These are phyloP conservation scores for Ectemnius continuus DNA, from an alignment of 2,888 invertebrate genomes.

Conservation along the genomic window DNA sequence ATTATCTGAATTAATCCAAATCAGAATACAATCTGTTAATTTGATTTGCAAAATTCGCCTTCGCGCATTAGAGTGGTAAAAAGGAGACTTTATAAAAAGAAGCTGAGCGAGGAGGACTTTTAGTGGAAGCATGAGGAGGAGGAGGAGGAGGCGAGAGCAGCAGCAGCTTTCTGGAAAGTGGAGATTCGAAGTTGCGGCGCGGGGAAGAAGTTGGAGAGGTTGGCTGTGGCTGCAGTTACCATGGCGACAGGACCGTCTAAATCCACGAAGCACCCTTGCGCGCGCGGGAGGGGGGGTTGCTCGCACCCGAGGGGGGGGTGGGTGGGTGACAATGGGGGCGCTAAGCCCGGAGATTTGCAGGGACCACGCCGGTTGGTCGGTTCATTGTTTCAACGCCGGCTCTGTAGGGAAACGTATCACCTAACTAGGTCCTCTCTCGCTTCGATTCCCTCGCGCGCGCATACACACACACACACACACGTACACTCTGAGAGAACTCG, in stretches of 20 bases:
- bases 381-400: constrained; percentile 76
- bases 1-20: no score
- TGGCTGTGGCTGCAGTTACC: constrained; percentile 66
- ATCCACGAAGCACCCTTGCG: constrained; percentile 68
- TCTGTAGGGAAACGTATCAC: constrained; percentile 61
- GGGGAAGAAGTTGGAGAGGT: constrained; percentile 60
- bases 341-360: constrained; percentile 75
- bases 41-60: no score
- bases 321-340: constrained; percentile 64
- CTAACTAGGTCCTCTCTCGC: constrained; percentile 34
- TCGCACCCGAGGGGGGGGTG: no score
- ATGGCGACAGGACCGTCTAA: constrained; percentile 74
- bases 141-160: no score
- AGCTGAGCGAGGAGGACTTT: neutral
- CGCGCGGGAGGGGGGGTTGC: constrained; percentile 22
- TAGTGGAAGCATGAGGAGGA: neutral
- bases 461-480: neutral
- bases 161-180: constrained; percentile 1
- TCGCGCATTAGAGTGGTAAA: no score
- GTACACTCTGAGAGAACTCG: neutral
- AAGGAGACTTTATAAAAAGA: no score
- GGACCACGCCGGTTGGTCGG: constrained; percentile 74
- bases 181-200: constrained; percentile 25
- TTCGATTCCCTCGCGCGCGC: constrained; percentile 25
- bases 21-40: no score